These are phyloP conservation scores for Pardosa pseudoannulata DNA, from an alignment of 2,888 invertebrate genomes.

Conservation along the genomic window DNA sequence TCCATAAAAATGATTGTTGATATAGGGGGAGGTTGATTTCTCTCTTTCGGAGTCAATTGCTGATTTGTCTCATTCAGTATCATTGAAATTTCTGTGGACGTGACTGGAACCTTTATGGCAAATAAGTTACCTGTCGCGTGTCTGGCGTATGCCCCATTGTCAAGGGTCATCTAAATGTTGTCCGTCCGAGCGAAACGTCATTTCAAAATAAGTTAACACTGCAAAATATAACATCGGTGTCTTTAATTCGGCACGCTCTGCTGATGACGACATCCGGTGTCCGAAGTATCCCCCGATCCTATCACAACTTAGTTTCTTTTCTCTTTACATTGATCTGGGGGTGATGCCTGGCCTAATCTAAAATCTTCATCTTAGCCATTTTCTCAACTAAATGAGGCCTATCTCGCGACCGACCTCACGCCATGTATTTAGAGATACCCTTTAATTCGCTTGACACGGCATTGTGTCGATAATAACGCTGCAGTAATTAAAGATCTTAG, in stretches of 20 bases:
- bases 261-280: conserved; percentile 62
- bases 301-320: conserved; percentile 35
- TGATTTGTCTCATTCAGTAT: not conserved
- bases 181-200: conserved; percentile 35
- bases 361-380: conserved; percentile 28
- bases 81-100: not conserved
- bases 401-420: conserved; percentile 27
- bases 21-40: no score
- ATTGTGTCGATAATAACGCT: not conserved
- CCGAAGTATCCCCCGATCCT: conserved; percentile 28
- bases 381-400: conserved; percentile 24
- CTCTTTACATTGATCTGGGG: conserved; percentile 24
- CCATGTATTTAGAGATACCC: not conserved
- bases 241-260: conserved; percentile 67
- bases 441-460: not conserved
- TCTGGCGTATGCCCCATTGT: conserved; percentile 50
- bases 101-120: conserved; percentile 6
- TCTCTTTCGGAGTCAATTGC: no score
- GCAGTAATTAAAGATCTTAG: not conserved
- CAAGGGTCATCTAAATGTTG: not conserved
- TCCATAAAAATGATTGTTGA: no score
- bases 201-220: conserved; percentile 47
- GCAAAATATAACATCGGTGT: conserved; percentile 31
- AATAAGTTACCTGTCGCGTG: conserved; percentile 15
- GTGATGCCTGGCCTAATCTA: conserved; percentile 28